Percentiles rank a stretch among this genome's conserved stretches.
Evolutionary conservation across 1,140 invertebrate genomes (phyloP).

Genomic region (Zaprionus taronus): DNA sequence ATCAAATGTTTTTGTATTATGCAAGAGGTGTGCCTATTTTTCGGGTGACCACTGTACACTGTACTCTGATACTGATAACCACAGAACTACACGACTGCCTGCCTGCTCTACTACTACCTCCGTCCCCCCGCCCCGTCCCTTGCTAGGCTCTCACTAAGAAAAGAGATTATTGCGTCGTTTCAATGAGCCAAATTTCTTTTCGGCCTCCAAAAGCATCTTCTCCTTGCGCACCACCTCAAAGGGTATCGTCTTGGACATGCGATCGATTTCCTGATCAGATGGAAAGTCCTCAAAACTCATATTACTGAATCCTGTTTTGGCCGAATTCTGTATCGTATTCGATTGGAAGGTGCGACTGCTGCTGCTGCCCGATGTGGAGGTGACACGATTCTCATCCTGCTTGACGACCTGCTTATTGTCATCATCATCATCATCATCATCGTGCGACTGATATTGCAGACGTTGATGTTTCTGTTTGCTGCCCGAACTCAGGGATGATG

Average conservation of each 20-base stretch:
- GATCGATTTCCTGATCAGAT: constrained; percentile 86
- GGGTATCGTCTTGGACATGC: constrained; percentile 85
- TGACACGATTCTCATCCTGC: constrained; percentile 62
- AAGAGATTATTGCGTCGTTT: constrained; percentile 89
- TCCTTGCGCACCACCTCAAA: constrained; percentile 88
- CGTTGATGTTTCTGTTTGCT: constrained; percentile 81
- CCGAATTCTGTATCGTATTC: constrained; percentile 81
- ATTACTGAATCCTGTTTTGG: constrained; percentile 89
- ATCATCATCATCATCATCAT: constrained; percentile 72
- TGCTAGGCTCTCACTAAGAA: constrained; percentile 80
- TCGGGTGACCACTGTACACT: background rate
- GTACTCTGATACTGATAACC: background rate
- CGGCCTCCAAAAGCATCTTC: constrained; percentile 85
- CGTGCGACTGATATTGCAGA: constrained; percentile 76
- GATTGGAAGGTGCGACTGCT: constrained; percentile 74
- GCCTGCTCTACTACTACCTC: background rate
- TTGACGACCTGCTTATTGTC: constrained; percentile 49
- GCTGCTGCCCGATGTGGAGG: constrained; percentile 17
- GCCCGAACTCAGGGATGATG: constrained; percentile 66
- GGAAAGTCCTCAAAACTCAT: constrained; percentile 93
- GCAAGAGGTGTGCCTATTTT: background rate
- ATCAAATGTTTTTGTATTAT: background rate
- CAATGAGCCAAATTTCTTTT: constrained; percentile 87
- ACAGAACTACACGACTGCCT: background rate
- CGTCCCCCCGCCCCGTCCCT: background rate